phyloP scores from a whole-genome alignment of 2,113 vertebrate species.

The Strix uralensis region DNA sequence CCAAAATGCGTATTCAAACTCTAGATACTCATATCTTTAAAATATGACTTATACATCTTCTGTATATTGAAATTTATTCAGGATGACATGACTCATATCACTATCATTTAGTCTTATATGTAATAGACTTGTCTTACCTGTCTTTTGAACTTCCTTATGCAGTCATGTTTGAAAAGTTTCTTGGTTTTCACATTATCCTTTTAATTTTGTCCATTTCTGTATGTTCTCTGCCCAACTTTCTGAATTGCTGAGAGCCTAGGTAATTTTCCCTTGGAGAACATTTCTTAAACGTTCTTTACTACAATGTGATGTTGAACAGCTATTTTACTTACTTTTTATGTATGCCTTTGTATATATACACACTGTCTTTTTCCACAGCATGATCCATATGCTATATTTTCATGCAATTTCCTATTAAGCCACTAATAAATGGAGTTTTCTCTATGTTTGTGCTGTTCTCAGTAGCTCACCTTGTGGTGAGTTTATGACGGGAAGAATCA shows the following conservation, averaged over 20 bases:
- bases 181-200: background rate
- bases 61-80: background rate
- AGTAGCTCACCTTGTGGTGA: accelerated
- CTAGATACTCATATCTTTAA: background rate
- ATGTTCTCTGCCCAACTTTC: background rate
- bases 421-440: background rate
- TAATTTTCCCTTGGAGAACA: background rate
- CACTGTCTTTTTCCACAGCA: background rate
- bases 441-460: background rate
- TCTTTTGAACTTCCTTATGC: background rate
- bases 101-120: background rate
- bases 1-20: background rate
- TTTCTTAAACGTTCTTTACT: background rate
- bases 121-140: background rate
- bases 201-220: background rate
- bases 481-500: background rate
- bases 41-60: background rate
- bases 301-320: background rate
- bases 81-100: background rate
- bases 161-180: background rate
- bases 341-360: background rate
- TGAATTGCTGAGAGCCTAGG: background rate
- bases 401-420: background rate
- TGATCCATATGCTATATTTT: background rate
- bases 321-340: background rate